A percentile compares a stretch with the other conserved stretches of the same genome.
phyloP scores from a whole-genome alignment of 2,888 invertebrate genomes.

The Timandra comae region DNA sequence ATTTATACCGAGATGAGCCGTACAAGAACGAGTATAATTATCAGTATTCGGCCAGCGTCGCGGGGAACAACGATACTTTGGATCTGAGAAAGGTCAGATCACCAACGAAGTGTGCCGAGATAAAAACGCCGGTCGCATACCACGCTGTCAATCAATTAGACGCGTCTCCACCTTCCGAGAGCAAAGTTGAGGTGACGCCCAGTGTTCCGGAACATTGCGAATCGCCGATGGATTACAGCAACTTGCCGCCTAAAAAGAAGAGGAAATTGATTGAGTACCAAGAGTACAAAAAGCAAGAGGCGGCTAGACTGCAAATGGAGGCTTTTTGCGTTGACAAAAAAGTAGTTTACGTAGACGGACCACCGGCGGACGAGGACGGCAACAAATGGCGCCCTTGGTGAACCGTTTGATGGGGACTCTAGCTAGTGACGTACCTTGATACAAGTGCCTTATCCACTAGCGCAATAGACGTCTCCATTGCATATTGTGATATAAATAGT shows the following conservation, averaged over 20 bases:
- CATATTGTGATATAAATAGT: conserved; percentile 64
- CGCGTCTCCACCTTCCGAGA: conserved; percentile 36
- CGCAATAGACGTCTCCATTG: too few species aligned
- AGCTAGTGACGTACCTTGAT: conserved; percentile 7
- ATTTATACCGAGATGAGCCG: conserved; percentile 50
- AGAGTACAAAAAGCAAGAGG: conserved; percentile 72
- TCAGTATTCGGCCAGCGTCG: conserved; percentile 40
- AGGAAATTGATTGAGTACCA: conserved; percentile 73
- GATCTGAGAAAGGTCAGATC: conserved; percentile 68
- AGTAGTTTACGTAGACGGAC: conserved; percentile 39
- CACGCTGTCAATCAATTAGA: conserved; percentile 36
- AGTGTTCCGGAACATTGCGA: conserved; percentile 66
- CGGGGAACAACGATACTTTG: conserved; percentile 50
- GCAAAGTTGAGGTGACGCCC: conserved; percentile 45
- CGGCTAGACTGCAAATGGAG: conserved; percentile 59
- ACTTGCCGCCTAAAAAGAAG: conserved; percentile 73
- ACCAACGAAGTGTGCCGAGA: conserved; percentile 45
- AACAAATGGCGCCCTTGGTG: conserved; percentile 71
- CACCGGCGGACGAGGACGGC: conserved; percentile 51
- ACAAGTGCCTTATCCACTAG: too few species aligned
- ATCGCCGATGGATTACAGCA: conserved; percentile 70
- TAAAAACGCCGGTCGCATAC: conserved; percentile 36
- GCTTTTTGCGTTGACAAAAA: conserved; percentile 61
- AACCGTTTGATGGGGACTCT: too few species aligned
- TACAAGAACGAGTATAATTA: conserved; percentile 47